Base-by-base conservation (phyloP, 2,113 vertebrate genomes). In the Nothoprocta perdicaria region DNA sequence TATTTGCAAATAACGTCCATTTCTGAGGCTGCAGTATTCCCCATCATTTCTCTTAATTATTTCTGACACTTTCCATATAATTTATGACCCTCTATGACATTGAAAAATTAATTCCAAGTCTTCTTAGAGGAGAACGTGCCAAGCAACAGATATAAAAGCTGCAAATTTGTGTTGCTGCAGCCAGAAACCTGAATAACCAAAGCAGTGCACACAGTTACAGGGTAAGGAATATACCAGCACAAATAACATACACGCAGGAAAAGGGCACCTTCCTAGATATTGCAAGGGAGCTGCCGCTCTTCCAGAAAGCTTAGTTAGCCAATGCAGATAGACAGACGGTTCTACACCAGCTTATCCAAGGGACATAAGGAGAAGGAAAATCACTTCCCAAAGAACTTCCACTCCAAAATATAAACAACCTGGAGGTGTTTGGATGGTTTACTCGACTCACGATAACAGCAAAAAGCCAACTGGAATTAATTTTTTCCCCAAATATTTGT, bases 31-130 rank as follows among this genome's bases (percentile, higher is more conserved):
- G 27, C 26, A 74, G 78, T 55, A 65, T 53, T 93, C 79, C 19
- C 69, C 93, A 87, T 78, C n/a, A 55, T 87, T 84, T 92, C 89
- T 91, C 84, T 86, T 94, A 97, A 96, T 96, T 96, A 95, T 92
- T 95, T 96, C 92, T 95, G 94, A 96, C 80, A 55, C 86, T 83
- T 84, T 83, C 75, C 81, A 79, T 89, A 92, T 79, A 82, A 80
- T 69, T 88, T 48, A 65, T 80, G 86, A 92, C 65, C 75, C 48
- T 79, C 22, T 72, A 62, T 89, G 68, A 93, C 93, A 96, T 83
- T 77, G 31, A 35, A 38, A 96, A 96, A 87, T 90, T 95, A 97
- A 92, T 83, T 90, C 89, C 33, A 78, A 88, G 80, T 88, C n/a
- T 68, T 79, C 69, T 67, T 76, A 84, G 76, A 77, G 85, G 78